Base-by-base conservation (phyloP, 2,797 vertebrate species). In the Helostoma temminkii region DNA sequence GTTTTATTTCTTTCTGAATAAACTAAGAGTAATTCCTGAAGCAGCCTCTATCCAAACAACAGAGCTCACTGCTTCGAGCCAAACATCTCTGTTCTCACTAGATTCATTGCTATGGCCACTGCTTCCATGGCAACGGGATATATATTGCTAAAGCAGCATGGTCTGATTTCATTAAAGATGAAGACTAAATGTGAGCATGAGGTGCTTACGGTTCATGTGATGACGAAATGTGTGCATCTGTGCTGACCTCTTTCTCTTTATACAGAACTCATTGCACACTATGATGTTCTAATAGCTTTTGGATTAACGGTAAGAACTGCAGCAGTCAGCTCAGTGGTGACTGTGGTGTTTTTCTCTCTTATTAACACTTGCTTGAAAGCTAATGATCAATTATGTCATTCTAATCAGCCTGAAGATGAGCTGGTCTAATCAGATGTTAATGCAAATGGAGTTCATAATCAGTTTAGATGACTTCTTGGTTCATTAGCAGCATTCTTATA, bases 91-190 rank as follows among this genome's bases (percentile, higher is more conserved):
- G 39, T 37, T 36, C 53, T 56, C 62, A 32, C 36, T n/a, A 12
- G 24, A 61, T 24, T 60, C 34, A 42, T 73, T 5, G 24, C 71
- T 52, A 65, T 65, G 57, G 56, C 49, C 49, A 47, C 58, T 0
- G 11, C 16, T 49, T 47, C 75, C 71, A 80, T 59, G 52, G 52
- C 52, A 71, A 81, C 69, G 1, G 9, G 30, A 24, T 52, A 45
- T 30, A 52, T 14, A 52, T 69, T 1, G 5, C 42, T n/a, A 16
- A 77, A 60, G 37, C 42, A 12, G 32, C 39, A n/a, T 2, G 14
- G 32, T 34, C 25, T 4, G 1, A 26, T 22, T 43, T 66, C 43
- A 69, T 68, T 68, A 71, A 55, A 56, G 62, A 66, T 55, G 39
- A 58, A 49, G 41, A 3, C 56, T 57, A 36, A 57, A 54, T 70